Conservation (phyloP, 2,797 vertebrate genomes). For the Bryconaethiops microstoma region DNA sequence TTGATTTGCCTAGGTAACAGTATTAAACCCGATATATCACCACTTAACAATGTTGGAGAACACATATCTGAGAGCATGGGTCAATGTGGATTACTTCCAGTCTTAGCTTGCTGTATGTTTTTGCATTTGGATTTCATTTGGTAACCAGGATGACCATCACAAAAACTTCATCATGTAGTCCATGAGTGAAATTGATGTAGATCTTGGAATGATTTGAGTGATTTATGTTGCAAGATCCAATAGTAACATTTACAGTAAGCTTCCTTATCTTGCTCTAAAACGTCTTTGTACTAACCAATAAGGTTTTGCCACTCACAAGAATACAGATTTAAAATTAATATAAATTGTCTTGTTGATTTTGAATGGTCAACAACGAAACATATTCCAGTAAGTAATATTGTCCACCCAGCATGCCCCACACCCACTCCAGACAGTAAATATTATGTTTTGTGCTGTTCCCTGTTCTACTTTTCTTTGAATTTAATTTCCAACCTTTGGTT, state of each 20-base stretch:
- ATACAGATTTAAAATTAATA: too few relatives aligned
- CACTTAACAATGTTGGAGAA: not conserved
- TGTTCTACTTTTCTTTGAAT: not conserved
- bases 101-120: not conserved
- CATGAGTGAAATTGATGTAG: too few relatives aligned
- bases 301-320: too few relatives aligned
- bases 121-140: not conserved
- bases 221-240: too few relatives aligned
- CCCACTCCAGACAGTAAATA: not conserved
- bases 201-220: too few relatives aligned
- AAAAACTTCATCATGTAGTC: not conserved
- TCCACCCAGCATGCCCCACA: too few relatives aligned
- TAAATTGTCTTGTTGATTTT: too few relatives aligned
- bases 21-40: not conserved
- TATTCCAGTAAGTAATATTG: too few relatives aligned
- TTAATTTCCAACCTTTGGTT: not conserved
- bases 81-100: not conserved
- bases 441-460: not conserved
- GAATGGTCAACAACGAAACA: too few relatives aligned
- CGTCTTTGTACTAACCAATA: too few relatives aligned
- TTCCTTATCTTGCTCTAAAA: too few relatives aligned
- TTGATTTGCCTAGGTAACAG: not conserved
- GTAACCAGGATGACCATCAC: not conserved
- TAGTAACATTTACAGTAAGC: too few relatives aligned
- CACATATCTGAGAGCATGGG: not conserved